These are phyloP conservation scores for Lithophane leautieri DNA, from an alignment of 2,888 invertebrate species.

Conservation along the genomic window DNA sequence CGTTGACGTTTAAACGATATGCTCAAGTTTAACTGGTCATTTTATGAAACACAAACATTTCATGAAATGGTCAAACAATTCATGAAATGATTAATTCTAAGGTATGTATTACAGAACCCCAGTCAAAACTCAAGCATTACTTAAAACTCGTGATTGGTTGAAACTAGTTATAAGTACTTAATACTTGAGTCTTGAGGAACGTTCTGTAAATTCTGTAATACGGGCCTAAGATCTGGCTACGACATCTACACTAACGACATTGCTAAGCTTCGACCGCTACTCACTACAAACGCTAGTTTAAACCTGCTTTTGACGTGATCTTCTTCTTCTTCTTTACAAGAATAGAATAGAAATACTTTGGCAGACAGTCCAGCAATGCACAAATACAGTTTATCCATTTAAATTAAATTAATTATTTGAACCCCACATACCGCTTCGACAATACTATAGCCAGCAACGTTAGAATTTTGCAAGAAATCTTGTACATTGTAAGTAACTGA, in stretches of 20 bases:
- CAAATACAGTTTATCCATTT: conserved; percentile 32
- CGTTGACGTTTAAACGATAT: no score
- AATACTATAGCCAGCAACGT: conserved; percentile 34
- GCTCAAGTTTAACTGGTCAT: no score
- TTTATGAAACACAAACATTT: no score
- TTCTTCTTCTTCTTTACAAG: background rate
- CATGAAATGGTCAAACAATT: no score
- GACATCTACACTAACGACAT: background rate
- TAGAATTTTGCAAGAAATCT: conserved; percentile 37
- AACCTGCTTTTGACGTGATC: background rate
- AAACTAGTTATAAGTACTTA: no score
- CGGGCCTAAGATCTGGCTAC: no score
- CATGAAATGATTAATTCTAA: no score
- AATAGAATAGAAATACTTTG: background rate
- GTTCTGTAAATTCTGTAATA: no score
- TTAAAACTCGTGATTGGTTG: no score
- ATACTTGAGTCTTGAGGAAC: no score
- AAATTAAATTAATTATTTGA: conserved; percentile 31
- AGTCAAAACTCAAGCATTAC: no score
- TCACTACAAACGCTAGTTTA: background rate
- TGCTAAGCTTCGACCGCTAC: background rate
- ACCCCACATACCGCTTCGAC: conserved; percentile 29
- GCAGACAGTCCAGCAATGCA: background rate
- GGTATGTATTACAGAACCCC: no score
- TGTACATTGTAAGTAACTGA: conserved; percentile 30